Base-by-base conservation (phyloP, 2,888 invertebrate species). In the Pristionchus maxplancki region DNA sequence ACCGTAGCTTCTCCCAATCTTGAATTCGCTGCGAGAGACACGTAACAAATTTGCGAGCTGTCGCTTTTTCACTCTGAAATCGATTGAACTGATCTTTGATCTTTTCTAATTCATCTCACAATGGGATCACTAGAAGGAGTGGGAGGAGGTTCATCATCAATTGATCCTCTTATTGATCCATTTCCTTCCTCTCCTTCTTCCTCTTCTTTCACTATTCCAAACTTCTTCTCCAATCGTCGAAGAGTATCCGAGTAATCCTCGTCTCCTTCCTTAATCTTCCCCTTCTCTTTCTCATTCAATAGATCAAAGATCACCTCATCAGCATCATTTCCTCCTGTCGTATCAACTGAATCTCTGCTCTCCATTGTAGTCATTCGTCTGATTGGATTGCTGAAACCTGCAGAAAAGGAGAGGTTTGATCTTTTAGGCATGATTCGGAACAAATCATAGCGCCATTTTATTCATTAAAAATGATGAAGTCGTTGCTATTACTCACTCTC, bases 41-140 rank as follows among this genome's bases (percentile, higher is more conserved):
- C 15, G 91, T 87, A 0, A 90, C 91, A 50, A 91, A 92, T 48
- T 89, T 64, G 74, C 91, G 89, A 20, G 92, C 92, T 0, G 91
- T 92, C 40, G 90, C 90, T 71, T 89, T 90, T 50, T 92, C 92
- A 82, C 91, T 91, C 92, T 92, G 89, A 74, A 74, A 15, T 1
- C 8, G 11, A 44, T 44, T 48, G 20, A 37, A 31, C 44, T 8
- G 34, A 53, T 53, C 53, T 15, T 53, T 31, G n/a, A n/a, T 53
- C 83, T 83, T 28, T 2, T 48, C 5, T 20, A 34, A 24, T 44
- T n/a, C 3, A 34, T 17, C 58, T 50, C 31, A 64, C 85, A 17
- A 53, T 85, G 20, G 85, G 85, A 62, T 85, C 85, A 64, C 85
- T 85, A 24, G 85, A 85, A 0, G 85, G 85, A 28, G 85, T 85